A percentile compares a stretch with the other conserved stretches of the same genome.
These are phyloP conservation scores for Apamea epomidion DNA, from an alignment of 2,888 invertebrate genomes.

Conservation along the genomic window DNA sequence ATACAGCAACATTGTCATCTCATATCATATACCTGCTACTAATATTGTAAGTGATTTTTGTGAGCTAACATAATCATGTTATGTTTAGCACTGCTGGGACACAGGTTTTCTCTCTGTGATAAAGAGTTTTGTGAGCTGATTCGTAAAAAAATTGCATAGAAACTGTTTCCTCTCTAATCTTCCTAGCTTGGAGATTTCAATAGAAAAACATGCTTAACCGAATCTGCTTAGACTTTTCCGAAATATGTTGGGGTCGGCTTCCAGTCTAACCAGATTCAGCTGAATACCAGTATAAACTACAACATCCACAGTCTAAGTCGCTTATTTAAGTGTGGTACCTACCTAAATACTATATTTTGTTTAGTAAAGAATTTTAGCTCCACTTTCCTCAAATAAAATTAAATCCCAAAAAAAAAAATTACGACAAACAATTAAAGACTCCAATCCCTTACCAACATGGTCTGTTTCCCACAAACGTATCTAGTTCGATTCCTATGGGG, in stretches of 20 bases:
- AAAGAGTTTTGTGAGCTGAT: neutral
- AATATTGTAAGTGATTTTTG: neutral
- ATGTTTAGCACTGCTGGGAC: too few relatives aligned
- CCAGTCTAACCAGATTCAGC: too few relatives aligned
- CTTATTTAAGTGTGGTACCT: too few relatives aligned
- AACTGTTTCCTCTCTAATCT: neutral
- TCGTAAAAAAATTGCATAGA: neutral
- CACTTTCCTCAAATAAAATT: neutral
- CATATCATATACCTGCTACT: neutral
- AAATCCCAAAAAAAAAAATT: neutral
- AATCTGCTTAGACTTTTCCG: too few relatives aligned
- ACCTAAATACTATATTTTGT: neutral
- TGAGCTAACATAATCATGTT: neutral
- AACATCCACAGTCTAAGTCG: too few relatives aligned
- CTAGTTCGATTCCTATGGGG: conserved; percentile 57
- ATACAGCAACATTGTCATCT: neutral
- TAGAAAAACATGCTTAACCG: neutral
- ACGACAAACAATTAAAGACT: conserved; percentile 8
- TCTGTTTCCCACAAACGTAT: conserved; percentile 35
- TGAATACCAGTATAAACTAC: too few relatives aligned
- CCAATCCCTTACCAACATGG: conserved; percentile 8
- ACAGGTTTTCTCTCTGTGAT: too few relatives aligned
- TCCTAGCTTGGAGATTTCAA: neutral
- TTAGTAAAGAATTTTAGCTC: neutral
- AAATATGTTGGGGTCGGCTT: too few relatives aligned